Conservation (phyloP, 2,888 invertebrate species). For the Apantesis nais region DNA sequence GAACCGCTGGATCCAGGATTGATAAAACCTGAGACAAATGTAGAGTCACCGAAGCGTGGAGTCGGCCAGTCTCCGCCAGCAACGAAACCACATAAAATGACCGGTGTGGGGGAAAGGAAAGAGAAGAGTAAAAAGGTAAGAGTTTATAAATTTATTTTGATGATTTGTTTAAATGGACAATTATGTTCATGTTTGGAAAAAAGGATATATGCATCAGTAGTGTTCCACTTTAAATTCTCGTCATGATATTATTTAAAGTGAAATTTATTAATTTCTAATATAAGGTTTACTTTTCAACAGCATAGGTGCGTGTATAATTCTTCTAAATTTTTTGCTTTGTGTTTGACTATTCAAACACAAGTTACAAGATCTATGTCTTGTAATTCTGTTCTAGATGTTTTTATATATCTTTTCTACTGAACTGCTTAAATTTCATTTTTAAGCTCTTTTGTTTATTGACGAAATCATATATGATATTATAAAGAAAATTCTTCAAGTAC, state of each 20-base stretch:
- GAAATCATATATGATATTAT: too few relatives aligned
- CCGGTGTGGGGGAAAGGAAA: not conserved
- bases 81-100: not conserved
- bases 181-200: not conserved
- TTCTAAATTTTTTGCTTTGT: too few relatives aligned
- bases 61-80: not conserved
- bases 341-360: too few relatives aligned
- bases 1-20: not conserved
- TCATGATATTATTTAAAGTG: not conserved
- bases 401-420: too few relatives aligned
- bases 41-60: slow-evolving; percentile 7
- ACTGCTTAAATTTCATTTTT: too few relatives aligned
- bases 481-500: not conserved
- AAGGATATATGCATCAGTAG: not conserved
- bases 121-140: slow-evolving; percentile 14
- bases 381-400: too few relatives aligned
- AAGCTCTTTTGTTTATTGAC: too few relatives aligned
- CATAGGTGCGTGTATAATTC: too few relatives aligned
- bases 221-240: not conserved
- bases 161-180: not conserved
- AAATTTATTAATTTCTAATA: not conserved
- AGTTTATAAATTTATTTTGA: not conserved
- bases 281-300: not conserved
- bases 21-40: not conserved
- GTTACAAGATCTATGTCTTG: too few relatives aligned